phyloP scores from a whole-genome alignment of 2,797 vertebrate species.

The Pseudochromis fuscus region DNA sequence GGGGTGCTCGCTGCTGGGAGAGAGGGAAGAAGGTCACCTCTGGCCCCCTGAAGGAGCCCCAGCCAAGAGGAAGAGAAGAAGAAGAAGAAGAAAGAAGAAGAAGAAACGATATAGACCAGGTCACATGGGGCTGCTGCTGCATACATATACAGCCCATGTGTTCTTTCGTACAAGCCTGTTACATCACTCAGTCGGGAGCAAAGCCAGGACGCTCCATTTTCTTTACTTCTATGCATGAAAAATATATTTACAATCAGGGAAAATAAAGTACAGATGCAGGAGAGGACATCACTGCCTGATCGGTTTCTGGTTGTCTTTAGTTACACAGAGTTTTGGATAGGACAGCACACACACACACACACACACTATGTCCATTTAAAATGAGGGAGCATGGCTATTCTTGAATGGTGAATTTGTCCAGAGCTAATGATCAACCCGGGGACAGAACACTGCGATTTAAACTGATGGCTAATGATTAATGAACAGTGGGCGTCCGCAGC shows the following conservation, averaged over 20 bases:
- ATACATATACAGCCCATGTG: constrained; percentile 40
- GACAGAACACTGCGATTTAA: constrained; percentile 60
- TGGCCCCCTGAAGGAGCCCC: constrained; percentile 73
- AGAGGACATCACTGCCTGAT: too few relatives aligned
- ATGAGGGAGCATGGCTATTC: constrained; percentile 32
- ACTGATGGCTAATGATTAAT: constrained; percentile 78
- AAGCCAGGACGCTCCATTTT: constrained; percentile 10
- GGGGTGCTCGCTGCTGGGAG: constrained; percentile 67
- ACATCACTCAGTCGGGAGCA: constrained; percentile 31
- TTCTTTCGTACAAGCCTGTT: constrained; percentile 34
- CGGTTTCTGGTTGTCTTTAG: too few relatives aligned
- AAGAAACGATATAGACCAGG: constrained; percentile 37
- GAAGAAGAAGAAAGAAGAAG: constrained; percentile 31
- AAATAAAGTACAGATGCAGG: too few relatives aligned
- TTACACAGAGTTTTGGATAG: neutral
- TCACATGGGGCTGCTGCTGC: constrained; percentile 70
- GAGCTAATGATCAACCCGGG: constrained; percentile 72
- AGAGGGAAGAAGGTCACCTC: constrained; percentile 78
- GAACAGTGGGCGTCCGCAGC: constrained; percentile 48
- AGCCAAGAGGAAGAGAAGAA: constrained; percentile 30
- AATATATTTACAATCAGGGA: too few relatives aligned
- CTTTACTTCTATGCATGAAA: neutral
- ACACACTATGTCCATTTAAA: constrained; percentile 11
- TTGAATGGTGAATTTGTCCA: constrained; percentile 45
- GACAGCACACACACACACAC: too few relatives aligned